phyloP scores from a whole-genome alignment of 1,140 invertebrate species.

The Drosophila truncata region DNA sequence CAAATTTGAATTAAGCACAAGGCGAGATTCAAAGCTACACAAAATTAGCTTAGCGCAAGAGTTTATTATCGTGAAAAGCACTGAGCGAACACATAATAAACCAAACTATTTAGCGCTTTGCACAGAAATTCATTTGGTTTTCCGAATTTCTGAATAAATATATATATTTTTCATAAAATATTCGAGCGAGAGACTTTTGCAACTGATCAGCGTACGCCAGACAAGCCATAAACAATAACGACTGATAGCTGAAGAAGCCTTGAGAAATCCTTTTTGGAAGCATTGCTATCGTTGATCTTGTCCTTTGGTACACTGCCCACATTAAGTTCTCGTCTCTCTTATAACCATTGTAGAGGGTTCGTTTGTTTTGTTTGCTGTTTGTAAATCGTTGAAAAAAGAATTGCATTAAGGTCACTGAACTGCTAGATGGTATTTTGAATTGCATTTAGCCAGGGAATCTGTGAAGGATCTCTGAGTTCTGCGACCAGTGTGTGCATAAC shows the following conservation, averaged over 20 bases:
- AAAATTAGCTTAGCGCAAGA: conserved; percentile 56
- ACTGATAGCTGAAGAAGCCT: conserved; percentile 52
- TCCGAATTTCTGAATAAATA: conserved; percentile 38
- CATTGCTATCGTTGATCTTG: conserved; percentile 30
- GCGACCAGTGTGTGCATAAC: conserved; percentile 82
- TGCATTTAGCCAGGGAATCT: conserved; percentile 29
- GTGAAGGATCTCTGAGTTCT: conserved; percentile 38
- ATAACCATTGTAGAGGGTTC: conserved; percentile 70
- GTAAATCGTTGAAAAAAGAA: conserved; percentile 84
- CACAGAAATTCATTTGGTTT: conserved; percentile 30
- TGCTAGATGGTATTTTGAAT: conserved; percentile 8
- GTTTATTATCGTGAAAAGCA: conserved; percentile 85
- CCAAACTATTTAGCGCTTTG: conserved; percentile 57
- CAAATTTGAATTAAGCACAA: conserved; percentile 60
- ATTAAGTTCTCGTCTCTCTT: conserved; percentile 30
- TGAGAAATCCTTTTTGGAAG: not conserved
- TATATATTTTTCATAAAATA: conserved; percentile 36
- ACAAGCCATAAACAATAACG: conserved; percentile 35
- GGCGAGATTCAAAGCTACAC: conserved; percentile 28
- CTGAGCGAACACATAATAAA: conserved; percentile 83
- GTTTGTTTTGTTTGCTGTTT: conserved; percentile 82
- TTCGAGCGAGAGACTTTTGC: conserved; percentile 27
- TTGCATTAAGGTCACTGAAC: conserved; percentile 81
- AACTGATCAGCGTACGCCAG: conserved; percentile 67
- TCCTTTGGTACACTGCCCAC: conserved; percentile 51